Evolutionary conservation across 35 echinoderm and acorn worm species (phyloP).

Genomic region (Stichopus chloronotus): DNA sequence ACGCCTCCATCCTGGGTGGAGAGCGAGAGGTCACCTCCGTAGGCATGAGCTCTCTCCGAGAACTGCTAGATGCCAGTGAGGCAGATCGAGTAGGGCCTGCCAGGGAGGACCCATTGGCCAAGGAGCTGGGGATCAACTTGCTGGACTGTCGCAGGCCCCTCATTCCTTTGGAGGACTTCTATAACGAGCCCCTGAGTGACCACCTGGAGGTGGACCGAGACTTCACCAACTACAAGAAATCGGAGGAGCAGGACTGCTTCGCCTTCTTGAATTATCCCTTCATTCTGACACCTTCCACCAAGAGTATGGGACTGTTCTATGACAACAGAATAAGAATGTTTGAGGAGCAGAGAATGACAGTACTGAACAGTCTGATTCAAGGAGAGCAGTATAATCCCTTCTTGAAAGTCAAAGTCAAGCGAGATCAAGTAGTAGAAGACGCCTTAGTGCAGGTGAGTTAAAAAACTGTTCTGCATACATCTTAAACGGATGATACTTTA

Average conservation of each 20-base stretch:
- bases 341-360: conserved; percentile 84
- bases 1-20: conserved; percentile 89
- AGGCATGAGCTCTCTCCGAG: conserved; percentile 1
- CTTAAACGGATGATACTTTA: no score
- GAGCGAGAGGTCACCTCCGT: conserved; percentile 36
- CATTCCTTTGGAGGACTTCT: conserved; percentile 93
- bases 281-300: conserved; percentile 83
- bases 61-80: conserved; percentile 14
- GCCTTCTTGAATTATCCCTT: conserved; percentile 95
- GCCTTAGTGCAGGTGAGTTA: conserved; percentile 87
- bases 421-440: conserved; percentile 94
- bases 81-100: conserved; percentile 34
- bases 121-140: conserved; percentile 63
- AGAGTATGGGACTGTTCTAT: conserved; percentile 93
- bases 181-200: conserved; percentile 96
- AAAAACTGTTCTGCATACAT: background rate
- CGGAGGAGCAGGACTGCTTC: conserved; percentile 66
- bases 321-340: conserved; percentile 96
- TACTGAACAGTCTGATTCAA: conserved; percentile 92
- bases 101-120: conserved; percentile 76
- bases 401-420: conserved; percentile 86
- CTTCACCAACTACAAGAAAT: conserved; percentile 92
- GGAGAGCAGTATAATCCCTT: conserved; percentile 93
- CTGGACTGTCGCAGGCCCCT: conserved; percentile 76
- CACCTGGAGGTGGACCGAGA: conserved; percentile 85